phyloP scores from a whole-genome alignment of 1,140 invertebrate genomes.

The Cataglyphis hispanica region DNA sequence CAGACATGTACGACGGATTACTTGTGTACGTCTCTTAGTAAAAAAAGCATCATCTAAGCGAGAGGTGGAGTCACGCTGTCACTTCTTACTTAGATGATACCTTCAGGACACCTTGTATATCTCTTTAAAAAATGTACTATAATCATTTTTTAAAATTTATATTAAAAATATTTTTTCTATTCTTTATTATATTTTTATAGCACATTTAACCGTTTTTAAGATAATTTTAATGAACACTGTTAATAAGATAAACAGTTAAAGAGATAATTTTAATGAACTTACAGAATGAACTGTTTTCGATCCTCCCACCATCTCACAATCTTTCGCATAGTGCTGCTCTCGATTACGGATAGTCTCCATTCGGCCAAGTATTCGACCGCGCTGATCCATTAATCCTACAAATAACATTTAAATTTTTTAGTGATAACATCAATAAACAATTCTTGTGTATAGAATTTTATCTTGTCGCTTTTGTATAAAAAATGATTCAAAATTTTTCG shows the following conservation, averaged over 20 bases:
- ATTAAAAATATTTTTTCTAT: constrained; percentile 14
- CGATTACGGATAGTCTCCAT: constrained; percentile 66
- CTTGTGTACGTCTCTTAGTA: too few relatives aligned
- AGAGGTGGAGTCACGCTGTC: too few relatives aligned
- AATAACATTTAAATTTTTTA: constrained; percentile 13
- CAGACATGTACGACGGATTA: too few relatives aligned
- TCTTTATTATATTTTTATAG: background rate
- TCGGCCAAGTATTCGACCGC: constrained; percentile 66
- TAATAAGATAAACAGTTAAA: background rate
- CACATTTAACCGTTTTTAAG: background rate
- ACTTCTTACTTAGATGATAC: too few relatives aligned
- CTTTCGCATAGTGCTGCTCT: constrained; percentile 65
- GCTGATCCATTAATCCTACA: constrained; percentile 49
- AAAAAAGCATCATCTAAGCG: too few relatives aligned
- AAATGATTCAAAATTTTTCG: constrained; percentile 27
- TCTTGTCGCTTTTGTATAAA: background rate
- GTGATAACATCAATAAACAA: background rate
- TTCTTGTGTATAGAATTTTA: constrained; percentile 13
- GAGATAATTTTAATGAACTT: constrained; percentile 44
- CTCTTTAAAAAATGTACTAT: background rate
- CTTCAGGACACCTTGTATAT: too few relatives aligned
- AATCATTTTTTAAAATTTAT: background rate
- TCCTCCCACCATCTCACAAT: constrained; percentile 71
- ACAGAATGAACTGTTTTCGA: constrained; percentile 57
- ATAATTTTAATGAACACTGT: constrained; percentile 34